Conservation (phyloP, 2,113 vertebrate genomes). For the Athene cunicularia region DNA sequence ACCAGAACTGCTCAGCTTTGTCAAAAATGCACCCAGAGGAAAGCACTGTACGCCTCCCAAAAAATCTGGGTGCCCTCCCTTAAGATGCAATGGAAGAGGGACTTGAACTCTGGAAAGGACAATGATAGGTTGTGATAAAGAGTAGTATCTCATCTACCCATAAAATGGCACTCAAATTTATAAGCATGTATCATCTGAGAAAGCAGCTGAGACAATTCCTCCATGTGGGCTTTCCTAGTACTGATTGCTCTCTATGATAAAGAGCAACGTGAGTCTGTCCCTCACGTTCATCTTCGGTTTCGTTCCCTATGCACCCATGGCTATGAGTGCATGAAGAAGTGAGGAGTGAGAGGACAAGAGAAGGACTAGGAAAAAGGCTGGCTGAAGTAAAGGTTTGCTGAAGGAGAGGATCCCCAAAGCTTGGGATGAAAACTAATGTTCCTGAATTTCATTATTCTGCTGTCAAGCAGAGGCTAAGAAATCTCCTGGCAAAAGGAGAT, state of each 20-base stretch:
- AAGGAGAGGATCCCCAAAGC: neutral
- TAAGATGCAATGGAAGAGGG: neutral
- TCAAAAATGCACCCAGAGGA: neutral
- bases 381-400: neutral
- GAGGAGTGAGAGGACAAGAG: neutral
- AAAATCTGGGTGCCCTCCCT: neutral
- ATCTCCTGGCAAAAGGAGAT: neutral
- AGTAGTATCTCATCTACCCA: neutral
- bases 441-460: neutral
- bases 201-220: neutral
- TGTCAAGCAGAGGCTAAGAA: neutral
- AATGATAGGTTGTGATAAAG: neutral
- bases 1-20: neutral
- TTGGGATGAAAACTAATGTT: neutral
- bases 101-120: neutral
- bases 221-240: neutral
- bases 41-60: neutral
- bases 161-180: neutral
- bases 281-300: neutral
- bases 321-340: neutral
- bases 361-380: neutral
- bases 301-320: neutral
- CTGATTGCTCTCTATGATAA: neutral
- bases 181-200: neutral
- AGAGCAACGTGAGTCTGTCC: neutral